These are phyloP conservation scores for Drosophila ohnishii DNA, from an alignment of 1,140 invertebrate species.

Conservation along the genomic window DNA sequence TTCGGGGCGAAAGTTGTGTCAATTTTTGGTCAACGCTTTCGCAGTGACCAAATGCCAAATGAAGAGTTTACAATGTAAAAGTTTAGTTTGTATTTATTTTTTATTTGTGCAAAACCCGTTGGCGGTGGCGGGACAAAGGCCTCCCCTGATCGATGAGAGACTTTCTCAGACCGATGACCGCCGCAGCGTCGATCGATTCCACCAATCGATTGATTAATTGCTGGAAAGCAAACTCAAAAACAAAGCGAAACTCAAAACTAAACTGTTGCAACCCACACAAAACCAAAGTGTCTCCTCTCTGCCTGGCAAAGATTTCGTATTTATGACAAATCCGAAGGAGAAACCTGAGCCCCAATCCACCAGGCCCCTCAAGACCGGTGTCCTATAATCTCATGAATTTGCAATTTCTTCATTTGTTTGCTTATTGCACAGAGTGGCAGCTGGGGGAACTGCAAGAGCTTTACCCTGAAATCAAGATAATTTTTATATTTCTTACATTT, in stretches of 20 bases:
- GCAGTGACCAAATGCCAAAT: conserved; percentile 35
- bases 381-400: conserved; percentile 16
- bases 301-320: conserved; percentile 7
- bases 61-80: conserved; percentile 38
- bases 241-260: conserved; percentile 14
- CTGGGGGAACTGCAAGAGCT: not conserved
- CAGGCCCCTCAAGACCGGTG: conserved; percentile 6
- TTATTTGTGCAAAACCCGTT: conserved; percentile 34
- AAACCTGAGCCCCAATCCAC: not conserved
- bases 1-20: conserved; percentile 44
- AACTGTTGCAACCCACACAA: conserved; percentile 6
- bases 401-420: conserved; percentile 32
- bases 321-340: conserved; percentile 24
- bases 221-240: not conserved
- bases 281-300: not conserved
- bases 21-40: conserved; percentile 47
- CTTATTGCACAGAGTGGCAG: not conserved
- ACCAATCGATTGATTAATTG: conserved; percentile 27
- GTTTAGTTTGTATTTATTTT: conserved; percentile 9
- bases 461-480: too few relatives aligned
- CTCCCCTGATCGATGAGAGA: conserved; percentile 26
- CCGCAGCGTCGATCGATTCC: conserved; percentile 7
- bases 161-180: conserved; percentile 50
- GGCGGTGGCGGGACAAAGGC: conserved; percentile 19
- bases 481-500: too few relatives aligned